Evolutionary conservation across 2,888 invertebrate genomes (phyloP), one percentile per base, ranked within the genome.

Genomic region (Oxyteleia sp.): DNA sequence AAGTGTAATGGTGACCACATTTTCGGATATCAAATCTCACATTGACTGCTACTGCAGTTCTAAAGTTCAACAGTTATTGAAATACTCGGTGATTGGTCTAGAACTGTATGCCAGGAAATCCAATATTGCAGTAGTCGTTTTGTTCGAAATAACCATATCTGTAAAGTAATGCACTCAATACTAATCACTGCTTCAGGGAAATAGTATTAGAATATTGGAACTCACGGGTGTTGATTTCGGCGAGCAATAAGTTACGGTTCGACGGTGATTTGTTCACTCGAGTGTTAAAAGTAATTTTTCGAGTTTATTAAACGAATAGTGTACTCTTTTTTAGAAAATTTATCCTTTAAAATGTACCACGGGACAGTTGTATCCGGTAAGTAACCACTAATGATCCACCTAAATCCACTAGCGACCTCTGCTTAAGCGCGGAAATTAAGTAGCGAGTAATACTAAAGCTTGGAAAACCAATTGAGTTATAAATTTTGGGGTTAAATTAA

Each of bases 61-160:
- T 51, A 80, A 74, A 81, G 80, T 81, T 74, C 26, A 81, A 74
- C 80, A 71, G 80, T 81, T 81, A 74, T 81, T 81, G 80, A 74
- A 81, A 81, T 81, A 74, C 74, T 81, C 35, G 41, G 61, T 66
- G 80, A 81, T 81, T 81, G 72, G 72, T 81, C 68, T 49, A 51
- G 35, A 51, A 29, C 79, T 72, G 51, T 55, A 53, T 72, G 61
- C 59, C 74, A 53, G 80, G 80, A 74, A 81, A 81, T 81, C 80
- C 74, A 81, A 81, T 81, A 81, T 81, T 68, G 61, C n/a, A 45
- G 59, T 61, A 51, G 66, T 81, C 80, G 74, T 74, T 81, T 81
- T 81, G 74, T 63, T 29, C 66, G 68, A 68, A 80, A 81, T 81
- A 81, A 81, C 80, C 74, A 68, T 81, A 81, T 81, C 80, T 61